Conservation (phyloP, 2,797 vertebrate genomes). For the Rhabdophis nuchalis region DNA sequence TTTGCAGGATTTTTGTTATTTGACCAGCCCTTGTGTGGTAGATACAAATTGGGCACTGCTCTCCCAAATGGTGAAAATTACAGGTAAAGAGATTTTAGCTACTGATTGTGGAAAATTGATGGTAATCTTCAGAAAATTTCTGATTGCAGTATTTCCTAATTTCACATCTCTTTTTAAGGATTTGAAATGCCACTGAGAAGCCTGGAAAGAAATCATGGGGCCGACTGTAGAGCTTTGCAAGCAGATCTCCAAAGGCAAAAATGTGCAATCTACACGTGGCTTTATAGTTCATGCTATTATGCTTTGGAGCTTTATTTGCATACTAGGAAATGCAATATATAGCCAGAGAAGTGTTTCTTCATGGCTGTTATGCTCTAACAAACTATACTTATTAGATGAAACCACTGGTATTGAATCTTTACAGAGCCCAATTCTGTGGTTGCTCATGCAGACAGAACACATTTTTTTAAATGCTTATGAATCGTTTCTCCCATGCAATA, state of each 20-base stretch:
- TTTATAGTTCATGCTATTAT: background rate
- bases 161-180: background rate
- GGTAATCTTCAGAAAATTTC: background rate
- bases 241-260: background rate
- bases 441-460: background rate
- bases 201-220: background rate
- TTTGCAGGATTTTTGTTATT: background rate
- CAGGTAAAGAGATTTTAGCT: background rate
- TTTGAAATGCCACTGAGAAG: background rate
- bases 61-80: background rate
- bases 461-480: background rate
- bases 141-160: background rate
- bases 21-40: background rate
- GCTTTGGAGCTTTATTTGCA: background rate
- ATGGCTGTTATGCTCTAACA: background rate
- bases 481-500: background rate
- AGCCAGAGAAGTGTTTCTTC: background rate
- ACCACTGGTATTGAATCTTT: background rate
- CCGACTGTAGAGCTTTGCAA: background rate
- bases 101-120: background rate
- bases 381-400: background rate
- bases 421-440: background rate
- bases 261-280: background rate
- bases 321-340: background rate
- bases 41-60: background rate